A percentile compares a stretch with the other conserved stretches of the same genome.
Evolutionary conservation across 2,113 vertebrate species (phyloP).

Genomic region (Myotis yumanensis): DNA sequence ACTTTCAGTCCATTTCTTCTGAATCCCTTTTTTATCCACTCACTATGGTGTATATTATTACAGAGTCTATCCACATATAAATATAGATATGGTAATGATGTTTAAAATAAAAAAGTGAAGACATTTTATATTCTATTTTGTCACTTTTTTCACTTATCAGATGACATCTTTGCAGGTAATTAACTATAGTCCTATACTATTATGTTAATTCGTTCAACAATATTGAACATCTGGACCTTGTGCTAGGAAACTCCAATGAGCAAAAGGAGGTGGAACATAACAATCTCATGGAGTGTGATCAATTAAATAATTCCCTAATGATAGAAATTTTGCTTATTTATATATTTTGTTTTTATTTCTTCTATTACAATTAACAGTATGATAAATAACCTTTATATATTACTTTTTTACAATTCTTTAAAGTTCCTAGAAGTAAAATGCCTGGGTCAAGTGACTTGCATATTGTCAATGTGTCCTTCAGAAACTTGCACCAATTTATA

Average conservation of each 20-base stretch:
- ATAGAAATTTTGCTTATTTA: neutral
- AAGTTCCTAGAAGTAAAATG: neutral
- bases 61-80: neutral
- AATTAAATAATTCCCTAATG: neutral
- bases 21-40: neutral
- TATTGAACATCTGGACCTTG: neutral
- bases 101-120: neutral
- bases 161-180: neutral
- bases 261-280: neutral
- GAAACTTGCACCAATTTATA: neutral
- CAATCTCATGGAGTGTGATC: neutral
- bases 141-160: neutral
- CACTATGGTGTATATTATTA: neutral
- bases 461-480: neutral
- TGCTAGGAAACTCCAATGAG: neutral
- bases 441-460: neutral
- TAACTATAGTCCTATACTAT: neutral
- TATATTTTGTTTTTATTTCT: slow-evolving; percentile 6
- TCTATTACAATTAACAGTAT: neutral
- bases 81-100: neutral
- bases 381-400: neutral
- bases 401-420: neutral
- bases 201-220: neutral
- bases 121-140: neutral
- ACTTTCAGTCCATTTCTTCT: neutral